Base-by-base conservation (phyloP, 2,888 invertebrate genomes). In the Eremobia ochroleuca region DNA sequence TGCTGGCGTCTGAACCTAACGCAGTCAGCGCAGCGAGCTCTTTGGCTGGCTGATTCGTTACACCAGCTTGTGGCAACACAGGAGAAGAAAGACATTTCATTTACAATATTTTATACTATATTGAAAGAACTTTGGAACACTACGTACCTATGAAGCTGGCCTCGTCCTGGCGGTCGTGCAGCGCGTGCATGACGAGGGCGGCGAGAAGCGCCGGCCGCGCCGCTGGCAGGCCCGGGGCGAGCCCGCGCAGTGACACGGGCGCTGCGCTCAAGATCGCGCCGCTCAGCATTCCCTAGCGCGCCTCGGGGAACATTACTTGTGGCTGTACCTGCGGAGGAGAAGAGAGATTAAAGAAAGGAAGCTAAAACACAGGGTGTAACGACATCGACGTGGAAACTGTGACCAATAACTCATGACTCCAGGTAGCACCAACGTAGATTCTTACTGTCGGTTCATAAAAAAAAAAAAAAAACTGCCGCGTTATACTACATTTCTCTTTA, bases 141-240 rank as follows among this genome's bases (percentile, higher is more conserved):
- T 46, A 74, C 76, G 8, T 83, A 97, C 97, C 98, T 94, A 98
- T 97, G 93, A 97, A 98, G 93, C 97, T 97, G 94, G 97, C 97
- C 90, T 97, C 97, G 89, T 97, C 97, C 88, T 96, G 95, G 85
- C 93, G 92, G 85, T 94, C 93, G 85, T 97, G 97, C 86, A 96
- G 92, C 61, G 97, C 96, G 90, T 97, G 97, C 97, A 97, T 97
- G 95, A 97, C 97, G 91, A 97, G 94, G 76, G 96, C 95, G 86
- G 96, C 96, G 87, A 96, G 96, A 89, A 94, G 96, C 92, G 96
- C 97, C 82, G 96, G 96, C 88, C 97, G 97, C 96, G 97, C 97
- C 89, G 97, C 96, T 89, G 97, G 97, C 93, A 97, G 97, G 88
- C 97, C 97, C 87, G 97, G 97, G 92, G 97, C 96, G 92, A 97